Percentiles rank a stretch among this genome's conserved stretches.
Conservation (phyloP, 2,113 vertebrate genomes). For the Tragelaphus buxtoni region DNA sequence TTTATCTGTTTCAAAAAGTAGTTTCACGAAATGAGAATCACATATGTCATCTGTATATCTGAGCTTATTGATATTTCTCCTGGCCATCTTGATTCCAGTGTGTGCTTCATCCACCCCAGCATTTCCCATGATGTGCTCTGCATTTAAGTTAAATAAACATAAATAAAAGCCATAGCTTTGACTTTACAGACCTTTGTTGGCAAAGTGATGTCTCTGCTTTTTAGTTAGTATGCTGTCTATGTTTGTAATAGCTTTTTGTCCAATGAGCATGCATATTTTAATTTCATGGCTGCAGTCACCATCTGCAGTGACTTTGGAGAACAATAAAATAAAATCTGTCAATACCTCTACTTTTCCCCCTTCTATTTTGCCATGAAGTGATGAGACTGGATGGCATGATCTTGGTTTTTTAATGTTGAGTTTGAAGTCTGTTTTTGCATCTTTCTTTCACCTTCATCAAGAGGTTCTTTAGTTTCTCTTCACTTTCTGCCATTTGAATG, state of each 20-base stretch:
- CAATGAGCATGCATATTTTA: neutral
- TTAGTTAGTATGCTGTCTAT: neutral
- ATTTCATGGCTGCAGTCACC: neutral
- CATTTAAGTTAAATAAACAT: neutral
- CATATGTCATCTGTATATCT: neutral
- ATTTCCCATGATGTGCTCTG: neutral
- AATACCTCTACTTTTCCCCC: neutral
- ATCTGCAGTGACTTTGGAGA: neutral
- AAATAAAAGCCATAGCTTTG: neutral
- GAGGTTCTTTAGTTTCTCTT: neutral
- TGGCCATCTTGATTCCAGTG: neutral
- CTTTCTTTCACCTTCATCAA: neutral
- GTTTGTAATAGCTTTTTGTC: neutral
- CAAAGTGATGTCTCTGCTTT: neutral
- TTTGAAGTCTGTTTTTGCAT: neutral
- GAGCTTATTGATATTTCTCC: neutral
- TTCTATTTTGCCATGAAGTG: neutral
- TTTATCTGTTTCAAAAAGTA: no score
- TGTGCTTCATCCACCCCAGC: neutral
- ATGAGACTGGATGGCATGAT: neutral
- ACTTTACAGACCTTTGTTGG: neutral
- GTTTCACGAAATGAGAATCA: no score
- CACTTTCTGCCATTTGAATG: neutral
- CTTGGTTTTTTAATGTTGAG: neutral
- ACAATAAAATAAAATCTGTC: neutral